phyloP scores from a whole-genome alignment of 2,888 invertebrate genomes.

The Idaea biselata region DNA sequence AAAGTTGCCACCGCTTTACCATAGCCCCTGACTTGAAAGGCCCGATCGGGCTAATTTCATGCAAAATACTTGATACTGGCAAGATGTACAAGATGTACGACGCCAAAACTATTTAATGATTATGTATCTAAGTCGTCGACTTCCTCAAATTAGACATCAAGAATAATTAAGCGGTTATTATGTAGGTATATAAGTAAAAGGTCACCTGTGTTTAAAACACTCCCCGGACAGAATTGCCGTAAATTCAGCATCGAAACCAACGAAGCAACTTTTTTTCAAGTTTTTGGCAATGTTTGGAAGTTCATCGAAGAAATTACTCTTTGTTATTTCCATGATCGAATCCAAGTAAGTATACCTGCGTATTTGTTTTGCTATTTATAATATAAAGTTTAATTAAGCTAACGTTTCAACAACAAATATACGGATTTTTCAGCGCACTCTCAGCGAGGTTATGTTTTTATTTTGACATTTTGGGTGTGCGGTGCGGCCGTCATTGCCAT shows the following conservation, averaged over 20 bases:
- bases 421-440: background rate
- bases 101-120: too few species aligned
- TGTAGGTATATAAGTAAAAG: background rate
- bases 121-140: too few species aligned
- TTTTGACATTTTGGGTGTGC: background rate
- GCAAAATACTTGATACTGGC: too few species aligned
- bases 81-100: too few species aligned
- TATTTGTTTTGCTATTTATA: background rate
- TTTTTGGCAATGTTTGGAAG: constrained; percentile 77
- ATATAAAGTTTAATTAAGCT: background rate
- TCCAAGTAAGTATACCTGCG: background rate
- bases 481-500: background rate
- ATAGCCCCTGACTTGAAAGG: too few species aligned
- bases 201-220: constrained; percentile 76
- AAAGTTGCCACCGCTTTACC: too few species aligned
- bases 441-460: background rate
- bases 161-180: background rate
- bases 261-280: constrained; percentile 81
- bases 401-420: too few species aligned
- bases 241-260: constrained; percentile 88
- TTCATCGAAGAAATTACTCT: constrained; percentile 80
- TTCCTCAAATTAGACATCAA: too few species aligned
- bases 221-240: constrained; percentile 77
- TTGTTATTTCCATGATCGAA: constrained; percentile 82
- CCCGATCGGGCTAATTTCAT: too few species aligned